Evolutionary conservation across 2,888 invertebrate species (phyloP).

Genomic region (Brachypalpus laphriformis): DNA sequence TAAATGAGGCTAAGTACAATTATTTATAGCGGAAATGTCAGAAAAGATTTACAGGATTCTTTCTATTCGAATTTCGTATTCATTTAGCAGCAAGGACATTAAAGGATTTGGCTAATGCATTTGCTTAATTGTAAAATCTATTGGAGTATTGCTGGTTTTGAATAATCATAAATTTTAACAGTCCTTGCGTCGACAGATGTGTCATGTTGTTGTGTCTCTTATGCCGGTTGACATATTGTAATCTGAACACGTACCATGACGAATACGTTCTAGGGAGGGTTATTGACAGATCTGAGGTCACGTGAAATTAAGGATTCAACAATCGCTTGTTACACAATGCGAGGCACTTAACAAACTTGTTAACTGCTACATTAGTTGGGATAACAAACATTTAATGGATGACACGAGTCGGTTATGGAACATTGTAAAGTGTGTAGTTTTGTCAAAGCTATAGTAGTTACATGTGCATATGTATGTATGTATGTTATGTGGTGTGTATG

Average conservation of each 20-base stretch:
- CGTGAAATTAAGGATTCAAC: conserved; percentile 22
- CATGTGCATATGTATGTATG: neutral
- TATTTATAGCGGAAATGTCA: neutral
- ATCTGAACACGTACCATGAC: conserved; percentile 19
- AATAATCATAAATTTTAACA: neutral
- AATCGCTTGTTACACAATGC: conserved; percentile 16
- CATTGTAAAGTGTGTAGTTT: neutral
- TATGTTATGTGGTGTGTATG: too few species aligned
- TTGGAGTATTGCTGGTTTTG: neutral
- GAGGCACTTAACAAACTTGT: neutral
- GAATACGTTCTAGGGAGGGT: neutral
- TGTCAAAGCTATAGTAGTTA: neutral
- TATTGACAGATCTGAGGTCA: conserved; percentile 17
- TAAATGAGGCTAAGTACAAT: conserved; percentile 18
- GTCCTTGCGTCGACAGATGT: neutral
- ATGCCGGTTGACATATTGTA: neutral
- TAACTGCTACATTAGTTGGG: neutral
- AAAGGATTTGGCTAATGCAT: conserved; percentile 17
- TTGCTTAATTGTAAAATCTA: conserved; percentile 22
- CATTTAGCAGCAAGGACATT: neutral
- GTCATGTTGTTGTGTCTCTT: neutral
- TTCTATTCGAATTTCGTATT: neutral
- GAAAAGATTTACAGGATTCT: neutral
- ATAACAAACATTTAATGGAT: conserved; percentile 1
- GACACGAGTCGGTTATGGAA: neutral